Evolutionary conservation across 2,888 invertebrate species (phyloP).

Genomic region (Erebia palarica): DNA sequence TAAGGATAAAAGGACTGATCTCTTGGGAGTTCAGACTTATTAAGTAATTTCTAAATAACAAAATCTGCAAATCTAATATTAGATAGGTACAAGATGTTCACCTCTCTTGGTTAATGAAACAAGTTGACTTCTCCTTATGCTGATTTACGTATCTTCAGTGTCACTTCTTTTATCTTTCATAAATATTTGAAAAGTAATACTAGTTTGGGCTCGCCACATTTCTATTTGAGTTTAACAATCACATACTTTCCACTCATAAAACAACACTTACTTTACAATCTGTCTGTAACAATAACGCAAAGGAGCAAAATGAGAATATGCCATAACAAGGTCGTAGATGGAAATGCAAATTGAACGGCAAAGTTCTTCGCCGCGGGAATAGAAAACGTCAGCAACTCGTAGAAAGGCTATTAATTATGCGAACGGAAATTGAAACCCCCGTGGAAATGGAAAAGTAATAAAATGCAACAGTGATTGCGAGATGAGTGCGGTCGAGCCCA

Average conservation of each 20-base stretch:
- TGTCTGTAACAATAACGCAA: conserved; percentile 26
- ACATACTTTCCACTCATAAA: neutral
- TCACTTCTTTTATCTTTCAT: too few relatives aligned
- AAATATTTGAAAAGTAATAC: too few relatives aligned
- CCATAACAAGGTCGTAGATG: conserved; percentile 58
- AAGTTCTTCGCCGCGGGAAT: conserved; percentile 68
- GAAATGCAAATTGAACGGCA: conserved; percentile 68
- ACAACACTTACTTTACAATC: conserved; percentile 3
- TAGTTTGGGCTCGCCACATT: neutral
- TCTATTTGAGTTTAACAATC: neutral
- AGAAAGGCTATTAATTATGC: conserved; percentile 80
- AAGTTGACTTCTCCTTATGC: too few relatives aligned
- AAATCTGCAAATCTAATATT: neutral
- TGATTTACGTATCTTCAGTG: too few relatives aligned
- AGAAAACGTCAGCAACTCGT: conserved; percentile 71
- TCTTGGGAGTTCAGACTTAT: neutral
- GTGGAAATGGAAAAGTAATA: conserved; percentile 82
- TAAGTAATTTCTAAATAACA: neutral
- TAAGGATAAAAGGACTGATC: conserved; percentile 3
- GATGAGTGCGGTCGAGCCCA: conserved; percentile 61
- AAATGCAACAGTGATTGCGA: conserved; percentile 80
- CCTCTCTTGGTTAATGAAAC: too few relatives aligned
- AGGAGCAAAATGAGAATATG: conserved; percentile 39
- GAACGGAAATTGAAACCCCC: conserved; percentile 80
- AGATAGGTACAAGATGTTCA: too few relatives aligned